phyloP scores from a whole-genome alignment of 2,888 invertebrate species.

The Orthosia gracilis region DNA sequence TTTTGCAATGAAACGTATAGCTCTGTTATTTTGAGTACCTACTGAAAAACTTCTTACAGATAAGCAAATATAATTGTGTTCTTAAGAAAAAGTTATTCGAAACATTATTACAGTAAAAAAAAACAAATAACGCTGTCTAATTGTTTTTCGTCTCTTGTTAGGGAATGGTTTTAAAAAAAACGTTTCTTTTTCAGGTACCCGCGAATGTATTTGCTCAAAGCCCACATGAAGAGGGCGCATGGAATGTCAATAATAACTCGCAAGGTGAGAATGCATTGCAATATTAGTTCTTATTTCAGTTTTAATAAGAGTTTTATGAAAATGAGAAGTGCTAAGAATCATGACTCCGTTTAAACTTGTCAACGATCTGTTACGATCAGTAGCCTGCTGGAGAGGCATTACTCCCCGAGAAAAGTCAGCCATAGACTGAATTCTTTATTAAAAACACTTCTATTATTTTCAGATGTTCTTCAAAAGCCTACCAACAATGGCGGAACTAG shows the following conservation, averaged over 20 bases:
- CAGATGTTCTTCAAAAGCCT: conserved; percentile 86
- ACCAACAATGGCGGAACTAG: conserved; percentile 77
- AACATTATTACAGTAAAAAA: no score
- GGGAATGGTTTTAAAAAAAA: background rate
- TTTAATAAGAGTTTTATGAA: background rate
- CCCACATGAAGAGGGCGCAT: conserved; percentile 82
- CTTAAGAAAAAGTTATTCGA: no score
- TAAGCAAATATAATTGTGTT: no score
- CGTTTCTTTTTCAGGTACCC: conserved; percentile 73
- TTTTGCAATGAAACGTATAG: no score
- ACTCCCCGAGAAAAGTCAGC: no score
- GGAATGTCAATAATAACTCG: conserved; percentile 83
- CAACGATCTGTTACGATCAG: no score
- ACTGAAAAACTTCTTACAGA: no score
- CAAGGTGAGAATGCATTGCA: conserved; percentile 70
- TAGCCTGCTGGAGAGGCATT: no score
- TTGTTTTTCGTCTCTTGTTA: background rate
- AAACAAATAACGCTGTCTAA: no score
- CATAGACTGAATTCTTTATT: background rate
- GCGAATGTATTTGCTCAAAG: conserved; percentile 80
- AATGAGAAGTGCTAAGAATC: no score
- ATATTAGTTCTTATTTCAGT: background rate
- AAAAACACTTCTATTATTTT: conserved; percentile 30
- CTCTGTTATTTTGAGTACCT: no score
- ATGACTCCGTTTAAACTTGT: no score